A percentile compares a stretch with the other conserved stretches of the same genome.
These are phyloP conservation scores for Synanthedon andrenaeformis DNA, from an alignment of 2,888 invertebrate species.

Conservation along the genomic window DNA sequence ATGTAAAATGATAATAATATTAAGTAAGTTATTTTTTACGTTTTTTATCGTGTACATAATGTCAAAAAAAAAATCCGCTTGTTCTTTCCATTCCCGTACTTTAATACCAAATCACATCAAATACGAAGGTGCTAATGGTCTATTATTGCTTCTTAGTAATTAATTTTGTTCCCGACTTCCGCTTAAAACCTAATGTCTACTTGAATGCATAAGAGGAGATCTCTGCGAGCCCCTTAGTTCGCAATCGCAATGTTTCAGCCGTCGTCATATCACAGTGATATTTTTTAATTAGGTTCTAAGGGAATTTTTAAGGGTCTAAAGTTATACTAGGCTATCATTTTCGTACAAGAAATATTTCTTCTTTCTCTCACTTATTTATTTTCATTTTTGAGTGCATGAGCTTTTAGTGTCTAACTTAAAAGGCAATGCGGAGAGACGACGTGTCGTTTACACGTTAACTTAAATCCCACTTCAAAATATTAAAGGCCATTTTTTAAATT, in stretches of 20 bases:
- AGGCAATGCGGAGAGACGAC: no score
- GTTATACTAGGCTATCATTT: no score
- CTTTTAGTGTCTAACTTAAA: no score
- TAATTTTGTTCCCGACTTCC: constrained; percentile 19
- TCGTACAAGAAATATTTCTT: no score
- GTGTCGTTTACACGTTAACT: no score
- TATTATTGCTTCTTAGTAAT: constrained; percentile 61
- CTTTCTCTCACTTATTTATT: no score
- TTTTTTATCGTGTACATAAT: constrained; percentile 66
- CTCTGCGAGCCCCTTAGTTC: not conserved
- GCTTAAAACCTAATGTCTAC: not conserved
- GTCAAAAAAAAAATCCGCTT: constrained; percentile 45
- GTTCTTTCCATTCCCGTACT: constrained; percentile 59
- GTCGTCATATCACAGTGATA: not conserved
- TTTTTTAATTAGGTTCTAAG: not conserved
- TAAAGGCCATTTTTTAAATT: no score
- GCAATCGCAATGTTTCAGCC: not conserved
- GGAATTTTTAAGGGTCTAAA: not conserved
- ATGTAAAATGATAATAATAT: constrained; percentile 67
- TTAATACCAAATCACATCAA: constrained; percentile 41
- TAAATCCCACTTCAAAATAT: constrained; percentile 1
- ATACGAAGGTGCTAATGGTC: constrained; percentile 64
- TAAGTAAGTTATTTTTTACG: constrained; percentile 72
- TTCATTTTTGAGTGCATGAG: no score
- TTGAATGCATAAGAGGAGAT: no score